Evolutionary conservation across 2,797 vertebrate genomes (phyloP), one percentile per base, ranked within the genome.

Genomic region (Sebastes iracundus): DNA sequence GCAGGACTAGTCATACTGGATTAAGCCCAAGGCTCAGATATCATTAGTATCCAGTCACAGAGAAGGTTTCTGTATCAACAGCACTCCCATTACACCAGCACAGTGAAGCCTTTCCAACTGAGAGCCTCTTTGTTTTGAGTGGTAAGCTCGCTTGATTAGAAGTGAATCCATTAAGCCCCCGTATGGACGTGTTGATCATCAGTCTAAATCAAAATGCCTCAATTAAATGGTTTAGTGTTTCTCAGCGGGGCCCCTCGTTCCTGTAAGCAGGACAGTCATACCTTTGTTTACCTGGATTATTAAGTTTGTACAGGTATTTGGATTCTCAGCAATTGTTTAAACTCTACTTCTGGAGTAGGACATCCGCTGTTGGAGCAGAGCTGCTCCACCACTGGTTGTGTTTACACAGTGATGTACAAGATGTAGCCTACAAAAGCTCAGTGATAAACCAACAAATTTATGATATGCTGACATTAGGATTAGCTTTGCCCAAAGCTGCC

Each of bases 101-200:
- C 59, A 62, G 33, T 7, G 72, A 84, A 79, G 72, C 14, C 79
- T 90, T 73, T 90, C 75, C 62, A 87, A 79, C 83, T 80, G 72
- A 89, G 80, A 87, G 79, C 9, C 81, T 88, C 88, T 87, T 86
- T 90, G 85, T 91, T 84, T 88, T 83, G 27, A 56, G 49, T 64
- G 20, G 0, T 84, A 77, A 87, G 59, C 83, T 68, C 11, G 11
- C 76, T 72, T 79, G 86, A 87, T 90, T 86, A 75, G 75, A 79
- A 84, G 77, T 75, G 82, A 90, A 87, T 90, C 81, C 75, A 87
- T 92, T 89, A 89, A 89, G 64, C 70, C 79, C 16, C 77, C 75
- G 76, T 77, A 84, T 80, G 76, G 83, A 86, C 52, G 73, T 68
- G 85, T 75, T 91, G 87, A 84, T 90, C 82, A 82, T 64, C 80